Base-by-base conservation (phyloP, 30 jellyfish, hydroid and myxozoan genomes). In the Haliclystus octoradiatus region DNA sequence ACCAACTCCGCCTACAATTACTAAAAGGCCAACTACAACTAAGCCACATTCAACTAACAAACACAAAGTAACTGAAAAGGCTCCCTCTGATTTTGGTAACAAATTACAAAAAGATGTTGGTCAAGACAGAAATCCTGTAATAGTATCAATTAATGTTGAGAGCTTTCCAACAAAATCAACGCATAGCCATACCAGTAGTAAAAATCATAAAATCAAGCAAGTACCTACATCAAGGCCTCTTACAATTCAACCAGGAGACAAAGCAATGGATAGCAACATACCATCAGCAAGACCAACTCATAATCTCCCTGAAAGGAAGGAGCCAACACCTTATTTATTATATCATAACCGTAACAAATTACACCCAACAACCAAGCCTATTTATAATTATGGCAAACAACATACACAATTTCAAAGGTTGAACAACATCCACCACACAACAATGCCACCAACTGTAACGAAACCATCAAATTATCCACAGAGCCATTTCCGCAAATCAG, bases 61-160 rank as follows among this genome's bases (percentile, higher is more conserved):
- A 4, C 28, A 75, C 0, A 40, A n/a, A 31, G 49, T 12, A 49
- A 19, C 19, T 40, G 14, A 63, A 1, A 30, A 49, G 31, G 69
- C 31, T 26, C 7, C 32, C 12, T 15, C 26, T 15, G 24, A 64
- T 64, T 14, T 57, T 57, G 27, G 27, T 14, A 9, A 19, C 12
- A 9, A 25, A n/a, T 12, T 5, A 5, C 63, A 22, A 3, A 64
- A 26, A 29, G 28, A 29, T 5, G 19, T 14, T 19, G 64, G 66
- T 29, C 5, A 64, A 5, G 9, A 25, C 7, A 24, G 9, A 25
- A 25, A 22, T 12, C 52, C 52, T 5, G 73, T 81, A n/a, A 68
- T 81, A 28, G 34, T 81, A 40, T 69, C 83, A 7, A 81, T 81
- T n/a, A 81, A 81, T 47, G 94, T 81, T 3, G 94, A 81, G 52